Conservation (phyloP, 2,797 vertebrate species). For the Acanthornis magna region DNA sequence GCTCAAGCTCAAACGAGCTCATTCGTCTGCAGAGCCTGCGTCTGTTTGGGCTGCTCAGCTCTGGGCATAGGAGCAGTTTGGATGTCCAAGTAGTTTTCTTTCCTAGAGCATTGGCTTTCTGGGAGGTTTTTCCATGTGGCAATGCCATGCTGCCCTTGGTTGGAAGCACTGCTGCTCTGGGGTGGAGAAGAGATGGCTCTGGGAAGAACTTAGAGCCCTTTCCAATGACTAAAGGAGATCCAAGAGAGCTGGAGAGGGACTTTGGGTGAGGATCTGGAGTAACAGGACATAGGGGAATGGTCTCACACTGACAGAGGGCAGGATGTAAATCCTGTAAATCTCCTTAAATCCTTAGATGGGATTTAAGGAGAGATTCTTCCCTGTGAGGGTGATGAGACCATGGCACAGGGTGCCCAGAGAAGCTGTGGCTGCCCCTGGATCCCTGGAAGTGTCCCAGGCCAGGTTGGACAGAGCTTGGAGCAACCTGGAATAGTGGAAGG, state of each 20-base stretch:
- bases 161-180: not conserved
- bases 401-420: not conserved
- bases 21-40: not conserved
- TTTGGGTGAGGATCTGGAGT: not conserved
- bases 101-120: not conserved
- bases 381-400: not conserved
- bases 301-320: not conserved
- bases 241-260: not conserved
- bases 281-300: not conserved
- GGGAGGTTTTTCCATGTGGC: not conserved
- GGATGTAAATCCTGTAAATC: no score
- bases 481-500: rapidly evolving
- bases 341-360: no score
- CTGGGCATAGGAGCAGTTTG: not conserved
- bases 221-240: not conserved
- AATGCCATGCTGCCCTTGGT: not conserved
- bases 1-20: not conserved
- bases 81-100: not conserved
- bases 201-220: not conserved
- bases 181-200: not conserved
- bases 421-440: not conserved
- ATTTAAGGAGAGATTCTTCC: not conserved
- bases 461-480: rapidly evolving
- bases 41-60: not conserved
- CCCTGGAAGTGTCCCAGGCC: not conserved